Percentiles rank a stretch among this genome's conserved stretches.
These are phyloP conservation scores for Ectemnius cavifrons DNA, from an alignment of 2,888 invertebrate genomes.

Conservation along the genomic window DNA sequence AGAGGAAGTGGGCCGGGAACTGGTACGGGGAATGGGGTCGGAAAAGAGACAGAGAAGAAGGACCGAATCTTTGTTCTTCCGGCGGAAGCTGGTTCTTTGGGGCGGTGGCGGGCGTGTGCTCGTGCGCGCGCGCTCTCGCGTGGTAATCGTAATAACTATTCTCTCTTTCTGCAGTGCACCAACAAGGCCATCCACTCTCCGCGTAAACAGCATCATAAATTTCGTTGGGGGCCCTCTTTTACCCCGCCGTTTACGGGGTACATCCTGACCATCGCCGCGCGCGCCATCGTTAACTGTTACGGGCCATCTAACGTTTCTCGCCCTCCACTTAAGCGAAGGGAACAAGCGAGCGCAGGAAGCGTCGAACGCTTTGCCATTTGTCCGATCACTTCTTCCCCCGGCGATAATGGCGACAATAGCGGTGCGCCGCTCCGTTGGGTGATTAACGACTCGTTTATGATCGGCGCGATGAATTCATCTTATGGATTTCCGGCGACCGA, in stretches of 20 bases:
- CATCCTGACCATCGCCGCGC: slow-evolving; percentile 50
- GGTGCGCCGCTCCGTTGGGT: slow-evolving; percentile 22
- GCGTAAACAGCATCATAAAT: slow-evolving; percentile 73
- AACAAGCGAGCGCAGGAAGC: slow-evolving; percentile 40
- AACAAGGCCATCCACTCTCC: slow-evolving; percentile 55
- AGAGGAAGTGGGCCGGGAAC: not conserved
- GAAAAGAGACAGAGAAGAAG: slow-evolving; percentile 3
- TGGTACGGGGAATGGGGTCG: not conserved
- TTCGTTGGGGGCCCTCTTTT: slow-evolving; percentile 53
- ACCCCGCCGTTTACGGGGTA: slow-evolving; percentile 45
- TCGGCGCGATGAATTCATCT: slow-evolving; percentile 12
- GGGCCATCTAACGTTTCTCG: slow-evolving; percentile 53
- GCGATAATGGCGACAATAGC: slow-evolving; percentile 48
- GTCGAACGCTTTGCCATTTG: slow-evolving; percentile 51
- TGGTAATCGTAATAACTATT: slow-evolving; percentile 70
- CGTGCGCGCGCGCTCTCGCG: slow-evolving; percentile 14
- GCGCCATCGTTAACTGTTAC: slow-evolving; percentile 60
- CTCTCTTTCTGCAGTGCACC: slow-evolving; percentile 44
- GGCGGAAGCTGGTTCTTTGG: slow-evolving; percentile 26
- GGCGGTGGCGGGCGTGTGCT: no score
- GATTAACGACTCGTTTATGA: slow-evolving; percentile 51
- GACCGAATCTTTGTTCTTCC: slow-evolving; percentile 37
- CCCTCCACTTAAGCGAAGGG: slow-evolving; percentile 36
- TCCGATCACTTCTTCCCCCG: slow-evolving; percentile 41
- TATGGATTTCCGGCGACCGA: no score